Evolutionary conservation across 2,888 invertebrate species (phyloP), one percentile per base, ranked within the genome.

Genomic region (Stegophylla sp.): DNA sequence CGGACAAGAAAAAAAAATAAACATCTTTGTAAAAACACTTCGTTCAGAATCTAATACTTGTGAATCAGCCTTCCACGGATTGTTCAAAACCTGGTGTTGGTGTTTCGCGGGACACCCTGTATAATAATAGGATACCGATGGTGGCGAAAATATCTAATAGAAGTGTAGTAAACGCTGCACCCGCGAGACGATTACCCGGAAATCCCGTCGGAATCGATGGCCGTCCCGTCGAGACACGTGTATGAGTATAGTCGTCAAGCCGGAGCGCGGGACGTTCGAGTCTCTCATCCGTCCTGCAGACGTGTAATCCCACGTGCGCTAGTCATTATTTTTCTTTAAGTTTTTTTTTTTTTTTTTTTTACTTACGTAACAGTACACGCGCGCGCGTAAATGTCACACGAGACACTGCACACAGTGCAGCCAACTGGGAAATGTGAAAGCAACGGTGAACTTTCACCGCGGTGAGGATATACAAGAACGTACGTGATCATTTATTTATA

Each of bases 361-460:
- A 17, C 28, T 77, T 77, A 77, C 56, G 77, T 45, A 77, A 77
- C 59, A 66, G 1, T 10, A 67, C 4, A 34, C 34, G 34, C n/a
- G 43, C 1, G 4, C 26, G 20, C 34, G 43, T 34, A 76, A 76
- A 76, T 66, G 64, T 66, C 76, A 66, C 43, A 64, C 23, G 41
- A 7, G n/a, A n/a, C n/a, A n/a, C n/a, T n/a, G n/a, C n/a, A n/a
- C n/a, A n/a, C 67, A 69, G 66, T 76, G 76, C 5, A 23, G 20
- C 77, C 69, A 59, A 69, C 77, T 53, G 77, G 69, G 69, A 10
- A 77, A 77, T 77, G 77, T 77, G 77, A 77, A 77, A 77, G 77
- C 77, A 77, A 59, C 15, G 43, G n/a, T 77, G 45, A 77, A 77
- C 77, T 77, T 77, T 77, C 77, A 77, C 77, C 23, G 77, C 28